Base-by-base conservation (phyloP, 2,888 invertebrate genomes). In the Microdon myrmicae region DNA sequence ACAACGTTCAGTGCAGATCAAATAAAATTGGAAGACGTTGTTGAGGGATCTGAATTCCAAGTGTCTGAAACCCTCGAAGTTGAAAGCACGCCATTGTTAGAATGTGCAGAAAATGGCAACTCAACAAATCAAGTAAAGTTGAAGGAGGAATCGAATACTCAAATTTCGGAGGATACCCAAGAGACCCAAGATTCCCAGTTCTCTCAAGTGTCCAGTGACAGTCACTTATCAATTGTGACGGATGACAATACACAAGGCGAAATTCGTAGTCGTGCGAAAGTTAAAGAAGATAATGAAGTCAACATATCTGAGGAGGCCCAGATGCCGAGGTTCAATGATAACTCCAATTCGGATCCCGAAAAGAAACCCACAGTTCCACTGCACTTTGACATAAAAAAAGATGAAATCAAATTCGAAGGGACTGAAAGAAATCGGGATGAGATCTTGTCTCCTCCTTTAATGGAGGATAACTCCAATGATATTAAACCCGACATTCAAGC, bases 141-240 rank as follows among this genome's bases (percentile, higher is more conserved):
- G 1, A 49, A 59, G 1, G 39, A 53, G 6, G 48, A 53, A 6
- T 25, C n/a, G 0, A 23, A 51, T 10, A 41, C 32, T 17, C 81
- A 81, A 37, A 80, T 80, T 41, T 81, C 81, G 10, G 82, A 80
- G 80, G 82, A 74, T 71, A 79, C 70, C 73, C 74, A 59, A 77
- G 76, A 13, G 68, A 72, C 73, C 70, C 86, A 87, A 60, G 85
- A 88, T 59, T 85, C 86, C 0, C 83, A 85, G 38, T 73, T 85
- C 1, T 86, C 86, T 1, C 84, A 84, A 73, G 85, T 86, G 10
- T 86, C 86, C 14, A 86, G 85, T 3, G 84, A 85, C 53, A 85
- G 85, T 48, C 80, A 81, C 12, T 71, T 84, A 17, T 85, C 85
- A 0, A 81, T 82, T 32, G 81, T 82, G 2, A 82, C 82, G 1